Conservation (phyloP, 1,140 invertebrate species). For the Drosophila aff. region DNA sequence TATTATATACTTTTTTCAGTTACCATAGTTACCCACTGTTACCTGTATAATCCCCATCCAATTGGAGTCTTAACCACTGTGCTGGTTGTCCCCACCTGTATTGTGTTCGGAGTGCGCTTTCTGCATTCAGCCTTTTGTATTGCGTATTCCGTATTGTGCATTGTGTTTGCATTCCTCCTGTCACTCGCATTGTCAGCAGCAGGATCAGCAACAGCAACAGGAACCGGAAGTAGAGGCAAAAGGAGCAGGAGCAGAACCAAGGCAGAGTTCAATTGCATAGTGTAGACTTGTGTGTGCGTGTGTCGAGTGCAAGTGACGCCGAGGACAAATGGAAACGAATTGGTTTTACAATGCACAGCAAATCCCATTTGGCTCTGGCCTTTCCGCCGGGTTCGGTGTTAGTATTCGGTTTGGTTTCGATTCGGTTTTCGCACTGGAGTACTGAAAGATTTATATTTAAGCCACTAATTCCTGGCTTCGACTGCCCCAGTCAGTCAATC, state of each 20-base stretch:
- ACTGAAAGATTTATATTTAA: constrained; percentile 31
- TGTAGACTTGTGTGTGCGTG: not conserved
- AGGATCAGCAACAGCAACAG: constrained; percentile 37
- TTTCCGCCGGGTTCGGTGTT: not conserved
- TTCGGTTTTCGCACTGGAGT: constrained; percentile 28
- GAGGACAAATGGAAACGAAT: constrained; percentile 70
- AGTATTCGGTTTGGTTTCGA: constrained; percentile 29
- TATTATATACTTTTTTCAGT: not conserved
- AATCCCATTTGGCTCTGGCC: constrained; percentile 52
- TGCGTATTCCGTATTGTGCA: constrained; percentile 46
- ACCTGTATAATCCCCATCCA: not conserved
- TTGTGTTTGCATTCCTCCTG: constrained; percentile 67
- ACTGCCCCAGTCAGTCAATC: constrained; percentile 19
- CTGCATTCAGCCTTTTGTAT: constrained; percentile 41
- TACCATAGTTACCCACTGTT: not conserved
- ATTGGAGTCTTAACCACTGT: constrained; percentile 18
- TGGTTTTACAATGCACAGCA: constrained; percentile 68
- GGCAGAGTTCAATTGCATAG: constrained; percentile 60
- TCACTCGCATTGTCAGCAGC: constrained; percentile 72
- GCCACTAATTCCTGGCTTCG: constrained; percentile 45
- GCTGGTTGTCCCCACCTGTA: constrained; percentile 43
- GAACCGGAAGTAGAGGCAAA: constrained; percentile 39
- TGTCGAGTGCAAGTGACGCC: constrained; percentile 46
- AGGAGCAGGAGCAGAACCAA: constrained; percentile 5
- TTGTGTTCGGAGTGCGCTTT: constrained; percentile 41